Percentiles rank a stretch among this genome's conserved stretches.
phyloP scores from a whole-genome alignment of 1,140 invertebrate species.

The Caenorhabditis inopinata region DNA sequence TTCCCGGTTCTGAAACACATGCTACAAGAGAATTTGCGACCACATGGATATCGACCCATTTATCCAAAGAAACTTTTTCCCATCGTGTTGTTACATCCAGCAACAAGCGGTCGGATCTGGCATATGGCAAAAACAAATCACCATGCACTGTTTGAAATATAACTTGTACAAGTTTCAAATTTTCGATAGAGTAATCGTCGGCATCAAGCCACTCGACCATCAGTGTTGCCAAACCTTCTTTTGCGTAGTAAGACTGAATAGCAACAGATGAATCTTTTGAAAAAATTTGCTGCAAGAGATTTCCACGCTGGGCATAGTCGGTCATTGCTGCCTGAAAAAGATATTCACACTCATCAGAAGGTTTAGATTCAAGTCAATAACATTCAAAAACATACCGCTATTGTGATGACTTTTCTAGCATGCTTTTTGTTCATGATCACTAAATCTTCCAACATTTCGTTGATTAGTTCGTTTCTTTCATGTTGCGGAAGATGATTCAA shows the following conservation, averaged over 20 bases:
- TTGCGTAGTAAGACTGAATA: neutral
- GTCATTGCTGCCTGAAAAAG: neutral
- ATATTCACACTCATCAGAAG: too few relatives aligned
- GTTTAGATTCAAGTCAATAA: too few relatives aligned
- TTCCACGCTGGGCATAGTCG: neutral
- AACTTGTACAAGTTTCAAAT: neutral
- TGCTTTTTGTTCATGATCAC: neutral
- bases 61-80: neutral
- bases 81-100: neutral
- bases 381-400: neutral
- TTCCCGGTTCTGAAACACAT: neutral
- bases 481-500: neutral
- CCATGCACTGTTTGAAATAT: neutral
- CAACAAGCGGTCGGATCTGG: neutral
- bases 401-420: neutral
- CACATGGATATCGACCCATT: neutral
- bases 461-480: neutral
- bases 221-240: neutral
- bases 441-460: neutral
- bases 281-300: neutral
- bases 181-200: neutral
- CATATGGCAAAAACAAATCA: neutral
- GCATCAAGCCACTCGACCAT: neutral
- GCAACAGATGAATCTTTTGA: neutral
- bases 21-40: neutral